Evolutionary conservation across 2,113 vertebrate species (phyloP).

Genomic region (Sphaerodactylus townsendi): DNA sequence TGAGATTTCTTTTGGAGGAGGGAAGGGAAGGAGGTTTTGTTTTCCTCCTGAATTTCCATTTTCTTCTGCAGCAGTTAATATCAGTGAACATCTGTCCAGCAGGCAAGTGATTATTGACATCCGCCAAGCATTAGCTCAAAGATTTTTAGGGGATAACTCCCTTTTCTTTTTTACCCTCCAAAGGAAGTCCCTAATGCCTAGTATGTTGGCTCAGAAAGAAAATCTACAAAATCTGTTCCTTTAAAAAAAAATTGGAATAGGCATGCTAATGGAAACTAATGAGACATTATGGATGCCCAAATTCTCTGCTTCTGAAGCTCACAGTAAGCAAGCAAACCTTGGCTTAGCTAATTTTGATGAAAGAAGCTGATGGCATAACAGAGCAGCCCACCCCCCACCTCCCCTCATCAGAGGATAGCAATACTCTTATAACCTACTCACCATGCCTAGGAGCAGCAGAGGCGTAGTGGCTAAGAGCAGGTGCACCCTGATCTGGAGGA

Average conservation of each 20-base stretch:
- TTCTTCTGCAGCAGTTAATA: slow-evolving; percentile 35
- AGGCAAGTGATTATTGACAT: slow-evolving; percentile 36
- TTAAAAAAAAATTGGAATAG: background rate
- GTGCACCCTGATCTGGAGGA: too few relatives aligned
- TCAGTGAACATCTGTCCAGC: background rate
- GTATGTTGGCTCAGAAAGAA: slow-evolving; percentile 24
- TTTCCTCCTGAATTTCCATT: background rate
- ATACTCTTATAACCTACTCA: background rate
- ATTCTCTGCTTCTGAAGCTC: background rate
- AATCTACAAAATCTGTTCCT: background rate
- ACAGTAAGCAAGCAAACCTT: background rate
- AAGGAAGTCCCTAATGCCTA: slow-evolving; percentile 33
- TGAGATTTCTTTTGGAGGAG: slow-evolving; percentile 19
- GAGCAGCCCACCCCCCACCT: too few relatives aligned
- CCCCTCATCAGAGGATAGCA: background rate
- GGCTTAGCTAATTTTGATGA: background rate
- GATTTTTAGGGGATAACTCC: slow-evolving; percentile 14
- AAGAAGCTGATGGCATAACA: background rate
- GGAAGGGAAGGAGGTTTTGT: background rate
- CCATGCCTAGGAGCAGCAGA: too few relatives aligned
- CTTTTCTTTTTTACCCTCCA: slow-evolving; percentile 13
- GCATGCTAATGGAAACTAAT: background rate
- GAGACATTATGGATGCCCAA: background rate
- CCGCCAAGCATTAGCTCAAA: slow-evolving; percentile 18
- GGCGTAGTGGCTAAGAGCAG: too few relatives aligned